Conservation (phyloP, 2,888 invertebrate species). For the Tetanocera ferruginea region DNA sequence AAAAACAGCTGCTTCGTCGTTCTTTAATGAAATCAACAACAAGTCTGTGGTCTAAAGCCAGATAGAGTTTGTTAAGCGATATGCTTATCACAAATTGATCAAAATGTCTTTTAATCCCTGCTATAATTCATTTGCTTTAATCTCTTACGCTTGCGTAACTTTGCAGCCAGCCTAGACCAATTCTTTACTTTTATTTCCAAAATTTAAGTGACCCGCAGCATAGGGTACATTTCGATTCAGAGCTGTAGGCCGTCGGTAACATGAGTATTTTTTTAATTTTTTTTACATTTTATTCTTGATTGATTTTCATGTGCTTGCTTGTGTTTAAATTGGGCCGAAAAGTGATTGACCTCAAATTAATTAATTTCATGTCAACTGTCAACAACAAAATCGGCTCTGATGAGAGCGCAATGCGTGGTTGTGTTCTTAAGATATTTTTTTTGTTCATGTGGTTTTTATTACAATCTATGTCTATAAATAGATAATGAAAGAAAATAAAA, state of each 20-base stretch:
- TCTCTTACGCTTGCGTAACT: constrained; percentile 4
- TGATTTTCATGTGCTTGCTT: neutral
- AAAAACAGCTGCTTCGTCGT: too few relatives aligned
- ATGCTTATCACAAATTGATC: too few relatives aligned
- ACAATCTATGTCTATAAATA: too few relatives aligned
- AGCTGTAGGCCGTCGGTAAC: neutral
- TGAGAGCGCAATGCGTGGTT: neutral
- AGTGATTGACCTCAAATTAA: constrained; percentile 6
- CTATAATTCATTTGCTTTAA: neutral
- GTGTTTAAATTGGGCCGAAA: neutral
- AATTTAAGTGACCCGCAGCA: neutral
- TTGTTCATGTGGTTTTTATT: too few relatives aligned
- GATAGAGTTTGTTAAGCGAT: too few relatives aligned
- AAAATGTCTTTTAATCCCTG: too few relatives aligned
- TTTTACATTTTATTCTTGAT: neutral
- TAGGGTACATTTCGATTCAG: too few relatives aligned
- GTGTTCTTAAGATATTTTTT: too few relatives aligned
- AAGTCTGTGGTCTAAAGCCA: too few relatives aligned
- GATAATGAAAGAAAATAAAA: too few relatives aligned
- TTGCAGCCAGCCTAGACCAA: neutral
- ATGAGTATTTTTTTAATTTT: neutral
- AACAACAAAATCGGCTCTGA: neutral
- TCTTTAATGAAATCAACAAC: too few relatives aligned
- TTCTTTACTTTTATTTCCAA: neutral
- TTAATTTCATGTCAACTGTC: neutral